Percentiles rank a stretch among this genome's conserved stretches.
These are phyloP conservation scores for Marasmarcha lunaedactyla DNA, from an alignment of 2,888 invertebrate genomes.

Conservation along the genomic window DNA sequence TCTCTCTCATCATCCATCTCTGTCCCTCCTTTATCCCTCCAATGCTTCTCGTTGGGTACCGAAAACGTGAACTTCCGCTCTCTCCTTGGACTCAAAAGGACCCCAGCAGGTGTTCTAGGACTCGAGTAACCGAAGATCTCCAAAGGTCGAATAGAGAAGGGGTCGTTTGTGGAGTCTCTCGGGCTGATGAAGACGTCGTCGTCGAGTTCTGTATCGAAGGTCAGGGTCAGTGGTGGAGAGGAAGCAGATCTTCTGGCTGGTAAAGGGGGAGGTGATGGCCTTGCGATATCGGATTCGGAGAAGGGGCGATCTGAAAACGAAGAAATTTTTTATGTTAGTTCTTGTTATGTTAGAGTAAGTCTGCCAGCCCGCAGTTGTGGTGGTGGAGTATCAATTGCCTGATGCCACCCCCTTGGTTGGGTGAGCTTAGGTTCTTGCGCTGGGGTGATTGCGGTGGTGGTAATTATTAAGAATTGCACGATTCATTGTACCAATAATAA, in stretches of 20 bases:
- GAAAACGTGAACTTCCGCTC: conserved; percentile 54
- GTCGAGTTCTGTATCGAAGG: conserved; percentile 51
- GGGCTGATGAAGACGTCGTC: conserved; percentile 59
- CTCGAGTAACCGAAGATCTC: conserved; percentile 54
- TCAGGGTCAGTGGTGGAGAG: conserved; percentile 44
- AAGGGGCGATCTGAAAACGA: conserved; percentile 48
- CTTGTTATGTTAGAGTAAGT: conserved; percentile 14
- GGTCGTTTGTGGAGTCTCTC: conserved; percentile 45
- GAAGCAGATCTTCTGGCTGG: conserved; percentile 45
- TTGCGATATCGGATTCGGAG: conserved; percentile 50
- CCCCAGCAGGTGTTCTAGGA: conserved; percentile 51
- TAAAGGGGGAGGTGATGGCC: conserved; percentile 27
- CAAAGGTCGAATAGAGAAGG: conserved; percentile 47
- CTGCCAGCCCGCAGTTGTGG: too few species aligned
- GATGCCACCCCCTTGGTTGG: too few species aligned
- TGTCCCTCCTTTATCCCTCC: conserved; percentile 61
- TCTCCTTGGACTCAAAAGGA: conserved; percentile 47
- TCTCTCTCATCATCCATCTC: conserved; percentile 40
- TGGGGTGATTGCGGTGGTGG: too few species aligned
- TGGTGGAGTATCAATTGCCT: too few species aligned
- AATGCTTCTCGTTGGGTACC: conserved; percentile 55
- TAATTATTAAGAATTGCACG: too few species aligned
- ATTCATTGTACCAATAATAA: too few species aligned
- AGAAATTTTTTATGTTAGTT: conserved; percentile 3
- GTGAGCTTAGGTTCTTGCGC: too few species aligned